These are phyloP conservation scores for Columba livia DNA, from an alignment of 2,113 vertebrate genomes.

Conservation along the genomic window DNA sequence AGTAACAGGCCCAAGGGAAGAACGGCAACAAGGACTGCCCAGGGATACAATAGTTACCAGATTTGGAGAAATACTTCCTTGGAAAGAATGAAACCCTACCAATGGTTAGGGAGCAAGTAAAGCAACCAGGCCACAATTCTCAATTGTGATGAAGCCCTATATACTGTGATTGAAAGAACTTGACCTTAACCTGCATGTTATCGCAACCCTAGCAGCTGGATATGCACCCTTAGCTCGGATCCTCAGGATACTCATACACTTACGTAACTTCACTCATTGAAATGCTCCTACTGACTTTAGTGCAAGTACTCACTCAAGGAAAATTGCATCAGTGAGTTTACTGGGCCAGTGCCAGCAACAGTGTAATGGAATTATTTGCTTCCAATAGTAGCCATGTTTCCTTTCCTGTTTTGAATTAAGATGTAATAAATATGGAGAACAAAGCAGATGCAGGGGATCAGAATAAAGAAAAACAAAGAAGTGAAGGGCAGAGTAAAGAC, in stretches of 20 bases:
- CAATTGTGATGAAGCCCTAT: neutral
- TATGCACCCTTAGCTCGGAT: neutral
- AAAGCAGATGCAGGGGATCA: neutral
- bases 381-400: neutral
- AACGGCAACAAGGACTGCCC: neutral
- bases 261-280: neutral
- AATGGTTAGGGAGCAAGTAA: neutral
- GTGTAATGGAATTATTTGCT: neutral
- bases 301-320: conserved; percentile 22
- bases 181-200: neutral
- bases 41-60: neutral
- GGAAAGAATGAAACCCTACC: neutral
- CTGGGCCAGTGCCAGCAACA: neutral
- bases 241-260: neutral
- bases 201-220: neutral
- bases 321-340: neutral
- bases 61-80: neutral
- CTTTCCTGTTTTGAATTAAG: neutral
- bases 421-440: neutral
- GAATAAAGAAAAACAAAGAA: neutral
- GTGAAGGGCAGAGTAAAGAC: neutral
- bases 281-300: neutral
- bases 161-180: neutral
- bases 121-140: neutral
- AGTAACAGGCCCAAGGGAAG: neutral